Evolutionary conservation across 2,888 invertebrate genomes (phyloP).

Genomic region (Zaprionus lineosus): DNA sequence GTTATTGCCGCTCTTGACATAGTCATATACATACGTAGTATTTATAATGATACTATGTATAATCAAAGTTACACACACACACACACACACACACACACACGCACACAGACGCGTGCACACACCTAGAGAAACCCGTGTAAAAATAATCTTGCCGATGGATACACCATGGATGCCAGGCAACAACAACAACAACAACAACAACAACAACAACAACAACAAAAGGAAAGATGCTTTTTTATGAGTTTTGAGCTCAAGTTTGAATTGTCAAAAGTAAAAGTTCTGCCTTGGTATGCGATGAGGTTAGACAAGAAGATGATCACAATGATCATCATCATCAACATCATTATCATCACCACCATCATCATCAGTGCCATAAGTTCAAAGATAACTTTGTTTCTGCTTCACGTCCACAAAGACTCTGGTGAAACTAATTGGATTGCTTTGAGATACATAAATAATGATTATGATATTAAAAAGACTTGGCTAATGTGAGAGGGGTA

Average conservation of each 20-base stretch:
- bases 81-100: too few species aligned
- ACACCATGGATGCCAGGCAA: constrained; percentile 35
- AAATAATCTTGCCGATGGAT: constrained; percentile 56
- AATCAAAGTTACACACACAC: constrained; percentile 47
- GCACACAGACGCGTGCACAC: neutral
- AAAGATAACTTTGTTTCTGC: neutral
- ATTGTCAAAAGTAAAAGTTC: constrained; percentile 73
- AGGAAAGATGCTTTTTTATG: constrained; percentile 29
- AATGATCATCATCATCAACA: constrained; percentile 18
- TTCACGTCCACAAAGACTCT: constrained; percentile 19
- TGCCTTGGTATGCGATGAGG: constrained; percentile 56
- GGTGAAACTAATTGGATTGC: constrained; percentile 53
- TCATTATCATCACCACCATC: constrained; percentile 18
- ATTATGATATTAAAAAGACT: neutral
- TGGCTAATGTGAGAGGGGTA: too few species aligned
- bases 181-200: constrained; percentile 1
- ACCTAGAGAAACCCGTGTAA: constrained; percentile 57
- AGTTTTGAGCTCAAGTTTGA: constrained; percentile 34
- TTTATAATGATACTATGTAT: constrained; percentile 63
- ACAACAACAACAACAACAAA: constrained; percentile 3
- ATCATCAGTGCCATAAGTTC: constrained; percentile 21
- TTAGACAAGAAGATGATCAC: constrained; percentile 15
- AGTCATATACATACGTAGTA: constrained; percentile 61
- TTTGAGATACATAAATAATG: constrained; percentile 8
- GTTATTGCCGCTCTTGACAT: constrained; percentile 73